Evolutionary conservation across 64 coral and sea anemone species (phyloP).

Genomic region (Montipora foliosa): DNA sequence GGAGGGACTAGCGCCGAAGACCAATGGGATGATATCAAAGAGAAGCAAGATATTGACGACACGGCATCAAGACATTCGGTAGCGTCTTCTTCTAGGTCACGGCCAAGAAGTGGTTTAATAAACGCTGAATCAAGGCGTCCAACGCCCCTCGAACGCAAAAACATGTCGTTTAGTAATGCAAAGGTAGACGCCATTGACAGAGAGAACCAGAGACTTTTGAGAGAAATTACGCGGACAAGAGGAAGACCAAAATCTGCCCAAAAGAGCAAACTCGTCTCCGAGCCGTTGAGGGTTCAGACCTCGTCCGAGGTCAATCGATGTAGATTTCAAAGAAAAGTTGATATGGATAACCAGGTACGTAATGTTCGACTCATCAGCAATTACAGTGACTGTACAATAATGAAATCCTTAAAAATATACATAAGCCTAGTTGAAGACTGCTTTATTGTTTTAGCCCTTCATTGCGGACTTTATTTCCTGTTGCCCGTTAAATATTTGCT

Average conservation of each 20-base stretch:
- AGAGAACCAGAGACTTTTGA: conserved; percentile 94
- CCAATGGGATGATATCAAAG: conserved; percentile 13
- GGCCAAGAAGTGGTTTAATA: conserved; percentile 76
- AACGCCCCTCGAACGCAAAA: conserved; percentile 81
- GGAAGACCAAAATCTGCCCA: conserved; percentile 80
- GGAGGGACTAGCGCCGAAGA: neutral
- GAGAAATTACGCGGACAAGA: conserved; percentile 72
- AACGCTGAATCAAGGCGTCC: conserved; percentile 43
- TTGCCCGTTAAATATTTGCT: too few relatives aligned
- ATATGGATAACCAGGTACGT: conserved; percentile 93
- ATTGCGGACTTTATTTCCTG: neutral
- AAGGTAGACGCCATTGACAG: conserved; percentile 91
- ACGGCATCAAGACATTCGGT: conserved; percentile 40
- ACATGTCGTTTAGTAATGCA: conserved; percentile 95
- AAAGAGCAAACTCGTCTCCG: conserved; percentile 58
- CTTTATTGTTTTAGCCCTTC: too few relatives aligned
- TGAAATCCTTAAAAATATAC: neutral
- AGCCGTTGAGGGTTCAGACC: conserved; percentile 92
- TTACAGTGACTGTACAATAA: neutral
- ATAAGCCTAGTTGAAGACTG: too few relatives aligned
- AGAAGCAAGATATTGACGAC: conserved; percentile 44
- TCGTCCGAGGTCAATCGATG: conserved; percentile 96
- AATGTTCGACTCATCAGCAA: too few relatives aligned
- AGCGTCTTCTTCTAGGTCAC: conserved; percentile 56
- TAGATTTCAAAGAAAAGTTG: conserved; percentile 93